Percentiles rank a stretch among this genome's conserved stretches.
Evolutionary conservation across 2,797 vertebrate genomes (phyloP).

Genomic region (Anas bahamensis): DNA sequence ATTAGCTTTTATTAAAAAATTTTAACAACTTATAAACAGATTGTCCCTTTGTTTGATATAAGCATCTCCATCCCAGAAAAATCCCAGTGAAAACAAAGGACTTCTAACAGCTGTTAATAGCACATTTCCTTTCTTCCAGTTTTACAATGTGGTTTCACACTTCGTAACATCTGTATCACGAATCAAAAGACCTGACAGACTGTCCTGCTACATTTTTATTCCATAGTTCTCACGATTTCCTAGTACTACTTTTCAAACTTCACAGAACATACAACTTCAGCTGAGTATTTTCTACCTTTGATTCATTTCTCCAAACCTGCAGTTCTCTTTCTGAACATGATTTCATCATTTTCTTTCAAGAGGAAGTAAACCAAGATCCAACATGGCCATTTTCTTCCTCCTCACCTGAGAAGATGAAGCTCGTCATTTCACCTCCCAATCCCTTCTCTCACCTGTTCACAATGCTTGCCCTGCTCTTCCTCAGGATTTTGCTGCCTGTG

Average conservation of each 20-base stretch:
- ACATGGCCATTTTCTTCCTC: neutral
- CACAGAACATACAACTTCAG: neutral
- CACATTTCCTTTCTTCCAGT: neutral
- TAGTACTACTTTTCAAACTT: neutral
- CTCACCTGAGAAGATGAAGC: neutral
- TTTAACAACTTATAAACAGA: neutral
- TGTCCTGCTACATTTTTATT: neutral
- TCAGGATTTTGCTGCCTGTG: neutral
- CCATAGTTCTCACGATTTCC: neutral
- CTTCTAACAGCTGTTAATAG: neutral
- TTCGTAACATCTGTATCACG: rapidly evolving
- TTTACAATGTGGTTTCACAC: neutral
- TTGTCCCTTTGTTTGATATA: neutral
- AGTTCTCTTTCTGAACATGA: neutral
- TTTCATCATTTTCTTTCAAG: neutral
- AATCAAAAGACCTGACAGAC: neutral
- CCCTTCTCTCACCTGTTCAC: neutral
- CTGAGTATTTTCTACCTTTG: neutral
- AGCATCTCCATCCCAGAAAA: neutral
- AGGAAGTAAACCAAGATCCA: neutral
- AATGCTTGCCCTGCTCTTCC: neutral
- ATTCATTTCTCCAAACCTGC: neutral
- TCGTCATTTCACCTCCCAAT: neutral
- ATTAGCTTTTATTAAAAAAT: neutral
- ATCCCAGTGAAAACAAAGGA: neutral